Evolutionary conservation across 2,113 vertebrate genomes (phyloP).

Genomic region (Tretioscincus oriximinensis): DNA sequence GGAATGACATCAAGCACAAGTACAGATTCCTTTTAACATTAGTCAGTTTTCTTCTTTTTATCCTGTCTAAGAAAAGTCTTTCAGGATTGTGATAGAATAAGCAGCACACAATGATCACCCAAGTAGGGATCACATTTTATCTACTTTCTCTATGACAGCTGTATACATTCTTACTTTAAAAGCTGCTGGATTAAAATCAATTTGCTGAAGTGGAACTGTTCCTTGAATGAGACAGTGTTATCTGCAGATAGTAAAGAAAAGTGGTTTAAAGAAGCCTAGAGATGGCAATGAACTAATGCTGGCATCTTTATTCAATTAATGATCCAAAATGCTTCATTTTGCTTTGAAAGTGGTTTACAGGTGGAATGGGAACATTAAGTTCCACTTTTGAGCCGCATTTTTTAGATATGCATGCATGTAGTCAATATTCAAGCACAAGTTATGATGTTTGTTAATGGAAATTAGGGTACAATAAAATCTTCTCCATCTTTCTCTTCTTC

Average conservation of each 20-base stretch:
- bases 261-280: too few species aligned
- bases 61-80: background rate
- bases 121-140: slow-evolving; percentile 33
- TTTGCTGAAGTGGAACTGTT: background rate
- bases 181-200: background rate
- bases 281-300: too few species aligned
- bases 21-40: slow-evolving; percentile 53
- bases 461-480: background rate
- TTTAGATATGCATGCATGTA: too few species aligned
- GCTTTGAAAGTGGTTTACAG: too few species aligned
- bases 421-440: too few species aligned
- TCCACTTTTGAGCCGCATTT: too few species aligned
- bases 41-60: slow-evolving; percentile 33
- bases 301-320: too few species aligned
- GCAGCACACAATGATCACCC: slow-evolving; percentile 9
- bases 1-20: slow-evolving; percentile 58
- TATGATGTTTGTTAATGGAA: background rate
- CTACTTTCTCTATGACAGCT: rapidly evolving
- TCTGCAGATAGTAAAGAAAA: too few species aligned
- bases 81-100: background rate
- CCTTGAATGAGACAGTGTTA: background rate
- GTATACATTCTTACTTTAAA: background rate
- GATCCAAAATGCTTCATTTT: too few species aligned
- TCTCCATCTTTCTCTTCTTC: too few species aligned
- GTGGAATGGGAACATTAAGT: too few species aligned